Evolutionary conservation across 2,888 invertebrate genomes (phyloP), one percentile per base, ranked within the genome.

Genomic region (Drymonia ruficornis): DNA sequence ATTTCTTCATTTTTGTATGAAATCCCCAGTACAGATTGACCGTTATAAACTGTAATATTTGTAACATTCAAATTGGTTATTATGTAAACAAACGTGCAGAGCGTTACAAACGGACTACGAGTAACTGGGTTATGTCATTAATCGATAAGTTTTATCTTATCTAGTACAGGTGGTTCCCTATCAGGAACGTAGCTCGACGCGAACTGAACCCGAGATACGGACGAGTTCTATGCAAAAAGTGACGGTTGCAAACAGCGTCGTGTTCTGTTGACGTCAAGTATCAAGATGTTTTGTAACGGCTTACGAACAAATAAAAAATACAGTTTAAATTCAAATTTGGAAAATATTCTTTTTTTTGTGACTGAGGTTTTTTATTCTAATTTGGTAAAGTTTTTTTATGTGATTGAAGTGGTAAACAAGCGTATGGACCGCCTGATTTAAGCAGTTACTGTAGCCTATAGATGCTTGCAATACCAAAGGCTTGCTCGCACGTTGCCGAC

Each of bases 71-170:
- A n/a, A 5, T 19, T 23, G 13, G 19, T 19, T 13, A 43, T 43
- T 43, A 19, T 18, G 43, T 43, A 43, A 43, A 43, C 40, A 16
- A n/a, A 16, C 7, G 40, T 15, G 12, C 9, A 18, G 42, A 18
- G 7, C 43, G 43, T 43, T 43, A 57, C 49, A 53, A 46, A 56
- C 53, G 50, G 53, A 68, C 61, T 46, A 43, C 13, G 28, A 71
- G 72, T 73, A 82, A 78, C 70, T 83, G 74, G 81, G 80, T 72
- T 80, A 75, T 76, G 80, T 77, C 81, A 83, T 82, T 80, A 76
- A 64, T 63, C 69, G 81, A 81, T 81, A 81, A 73, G 55, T 49
- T 48, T 73, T 85, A 89, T 88, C 87, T 83, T 63, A 85, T 81
- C 81, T 68, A 55, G 60, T 63, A 70, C 75, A 80, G 83, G 81